phyloP scores from a whole-genome alignment of 2,797 vertebrate species.

The Adelosebastes latens region DNA sequence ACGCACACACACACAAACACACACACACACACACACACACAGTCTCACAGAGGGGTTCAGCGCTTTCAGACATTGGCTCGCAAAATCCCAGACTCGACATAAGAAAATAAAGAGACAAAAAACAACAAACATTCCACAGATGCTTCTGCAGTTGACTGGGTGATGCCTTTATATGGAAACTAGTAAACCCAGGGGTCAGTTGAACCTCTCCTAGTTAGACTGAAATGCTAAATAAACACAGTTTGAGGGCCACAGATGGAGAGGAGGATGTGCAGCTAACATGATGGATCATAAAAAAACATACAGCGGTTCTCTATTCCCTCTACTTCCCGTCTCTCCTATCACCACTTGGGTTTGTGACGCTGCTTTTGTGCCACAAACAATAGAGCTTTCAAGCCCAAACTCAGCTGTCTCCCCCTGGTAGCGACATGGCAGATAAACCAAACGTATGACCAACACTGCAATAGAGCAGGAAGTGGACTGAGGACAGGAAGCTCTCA shows the following conservation, averaged over 20 bases:
- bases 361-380: conserved; percentile 24
- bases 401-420: background rate
- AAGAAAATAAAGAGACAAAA: conserved; percentile 39
- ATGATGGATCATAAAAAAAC: background rate
- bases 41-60: background rate
- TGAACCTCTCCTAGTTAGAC: conserved; percentile 39
- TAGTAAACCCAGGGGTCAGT: conserved; percentile 57
- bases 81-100: conserved; percentile 56
- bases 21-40: background rate
- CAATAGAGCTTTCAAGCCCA: conserved; percentile 50
- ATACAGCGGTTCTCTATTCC: background rate
- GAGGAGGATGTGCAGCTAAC: conserved; percentile 13
- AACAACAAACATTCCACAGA: conserved; percentile 81
- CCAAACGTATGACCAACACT: conserved; percentile 18
- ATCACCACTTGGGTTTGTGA: conserved; percentile 12
- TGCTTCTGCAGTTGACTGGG: conserved; percentile 71
- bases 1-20: background rate
- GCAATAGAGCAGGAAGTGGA: conserved; percentile 68
- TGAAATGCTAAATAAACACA: conserved; percentile 61
- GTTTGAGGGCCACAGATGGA: conserved; percentile 12
- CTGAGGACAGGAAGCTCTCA: conserved; percentile 74
- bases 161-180: conserved; percentile 84
- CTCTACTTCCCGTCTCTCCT: background rate
- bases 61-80: conserved; percentile 34
- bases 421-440: conserved; percentile 14